A percentile compares a stretch with the other conserved stretches of the same genome.
These are phyloP conservation scores for Salvelinus fontinalis DNA, from an alignment of 2,113 vertebrate genomes.

Conservation along the genomic window DNA sequence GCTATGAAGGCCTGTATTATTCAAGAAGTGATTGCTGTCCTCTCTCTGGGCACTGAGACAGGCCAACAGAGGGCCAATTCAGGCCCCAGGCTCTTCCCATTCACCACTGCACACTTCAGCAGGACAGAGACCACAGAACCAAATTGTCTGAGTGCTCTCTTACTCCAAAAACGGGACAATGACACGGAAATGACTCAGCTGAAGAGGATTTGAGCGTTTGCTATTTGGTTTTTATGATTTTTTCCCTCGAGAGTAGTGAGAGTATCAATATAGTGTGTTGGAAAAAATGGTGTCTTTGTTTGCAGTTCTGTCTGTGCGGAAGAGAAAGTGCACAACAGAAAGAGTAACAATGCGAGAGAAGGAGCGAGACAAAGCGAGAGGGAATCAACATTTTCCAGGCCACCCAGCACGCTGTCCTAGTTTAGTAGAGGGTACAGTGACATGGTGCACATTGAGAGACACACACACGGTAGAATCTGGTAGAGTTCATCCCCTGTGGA, in stretches of 20 bases:
- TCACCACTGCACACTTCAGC: background rate
- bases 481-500: background rate
- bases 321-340: background rate
- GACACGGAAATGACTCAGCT: background rate
- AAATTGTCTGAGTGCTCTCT: background rate
- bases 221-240: too few species aligned
- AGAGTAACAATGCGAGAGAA: background rate
- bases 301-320: background rate
- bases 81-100: constrained; percentile 2
- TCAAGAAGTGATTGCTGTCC: constrained; percentile 40
- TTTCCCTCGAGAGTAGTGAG: too few species aligned
- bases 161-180: background rate
- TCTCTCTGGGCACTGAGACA: constrained; percentile 36
- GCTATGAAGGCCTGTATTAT: constrained; percentile 32
- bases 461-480: constrained; percentile 1
- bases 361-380: constrained; percentile 26
- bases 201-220: background rate
- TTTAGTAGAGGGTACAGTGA: constrained; percentile 35
- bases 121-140: background rate
- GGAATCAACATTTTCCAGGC: constrained; percentile 53
- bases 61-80: constrained; percentile 21
- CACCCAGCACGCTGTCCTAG: constrained; percentile 52
- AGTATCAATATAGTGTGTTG: too few species aligned
- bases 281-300: too few species aligned
- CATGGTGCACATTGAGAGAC: constrained; percentile 32